These are phyloP conservation scores for Rhynchophorus ferrugineus DNA, from an alignment of 1,140 invertebrate genomes.

Conservation along the genomic window DNA sequence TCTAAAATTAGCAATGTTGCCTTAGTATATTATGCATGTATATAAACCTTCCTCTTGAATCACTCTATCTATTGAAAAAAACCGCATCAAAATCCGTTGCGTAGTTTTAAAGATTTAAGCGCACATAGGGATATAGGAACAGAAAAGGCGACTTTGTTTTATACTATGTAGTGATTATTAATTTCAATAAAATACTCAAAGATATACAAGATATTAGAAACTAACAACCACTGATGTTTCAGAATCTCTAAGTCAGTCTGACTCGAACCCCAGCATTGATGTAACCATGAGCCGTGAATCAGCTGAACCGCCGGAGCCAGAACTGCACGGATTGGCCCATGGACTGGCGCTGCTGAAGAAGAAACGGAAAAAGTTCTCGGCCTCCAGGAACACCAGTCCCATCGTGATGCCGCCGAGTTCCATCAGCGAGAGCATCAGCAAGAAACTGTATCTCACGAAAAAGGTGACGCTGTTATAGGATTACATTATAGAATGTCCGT, in stretches of 20 bases:
- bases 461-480: conserved; percentile 30
- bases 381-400: conserved; percentile 60
- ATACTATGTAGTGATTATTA: no score
- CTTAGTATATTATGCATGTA: no score
- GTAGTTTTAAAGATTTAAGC: no score
- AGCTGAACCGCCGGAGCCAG: conserved; percentile 22
- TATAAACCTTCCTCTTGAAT: no score
- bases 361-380: conserved; percentile 72
- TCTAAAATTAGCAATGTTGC: no score
- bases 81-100: no score
- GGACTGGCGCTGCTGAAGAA: conserved; percentile 63
- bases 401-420: conserved; percentile 40
- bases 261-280: conserved; percentile 33
- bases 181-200: no score
- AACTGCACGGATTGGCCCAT: conserved; percentile 37
- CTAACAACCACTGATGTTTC: no score
- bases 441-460: conserved; percentile 25
- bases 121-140: no score
- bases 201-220: no score
- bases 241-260: conserved; percentile 33
- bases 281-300: conserved; percentile 3
- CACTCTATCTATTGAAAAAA: no score
- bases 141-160: no score
- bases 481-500: neutral
- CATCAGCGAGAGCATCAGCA: conserved; percentile 25